Evolutionary conservation across 2,113 vertebrate species (phyloP), one percentile per base, ranked within the genome.

Genomic region (Origma solitaria): DNA sequence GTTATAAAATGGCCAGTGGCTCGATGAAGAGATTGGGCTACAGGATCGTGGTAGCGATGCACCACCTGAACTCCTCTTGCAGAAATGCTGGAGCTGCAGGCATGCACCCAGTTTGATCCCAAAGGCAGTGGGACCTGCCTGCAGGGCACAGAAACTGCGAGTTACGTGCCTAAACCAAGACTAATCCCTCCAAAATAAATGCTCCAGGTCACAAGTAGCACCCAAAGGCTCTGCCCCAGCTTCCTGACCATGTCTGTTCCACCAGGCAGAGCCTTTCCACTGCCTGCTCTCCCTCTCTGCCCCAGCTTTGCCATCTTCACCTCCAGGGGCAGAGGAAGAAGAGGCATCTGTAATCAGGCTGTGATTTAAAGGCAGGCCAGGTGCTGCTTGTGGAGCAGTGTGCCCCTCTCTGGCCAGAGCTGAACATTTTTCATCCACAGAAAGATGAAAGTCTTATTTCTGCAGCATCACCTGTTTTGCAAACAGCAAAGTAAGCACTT

Each of bases 201-300:
- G 25, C 10, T 37, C 12, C 13, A 24, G 23, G 42, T 71, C 30
- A 22, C 20, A 50, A 15, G 3, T 54, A 60, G 17, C 14, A 68
- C 27, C 20, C 8, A 2, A 3, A 0, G 4, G 33, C 62, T 83
- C 24, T 69, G 64, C 10, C 78, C 13, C 42, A 53, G 24, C 7
- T n/a, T 65, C n/a, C 72, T 6, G 4, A 1, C 16, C 13, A 27
- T 0, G 0, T 30, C 40, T 60, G 12, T 53, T 18, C 49, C 19
- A 33, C 14, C 0, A 0, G 38, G 16, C 27, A 76, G 21, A 40
- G 40, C 2, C 0, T 1, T 11, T 60, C 64, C 37, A 1, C 65
- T 62, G 12, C 15, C 51, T 75, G 19, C 42, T n/a, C 25, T 31
- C 44, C 44, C 19, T 81, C 35, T 56, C 31, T 28, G 58, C 24